phyloP scores from a whole-genome alignment of 2,888 invertebrate genomes.

The Rhodophaea formosa region DNA sequence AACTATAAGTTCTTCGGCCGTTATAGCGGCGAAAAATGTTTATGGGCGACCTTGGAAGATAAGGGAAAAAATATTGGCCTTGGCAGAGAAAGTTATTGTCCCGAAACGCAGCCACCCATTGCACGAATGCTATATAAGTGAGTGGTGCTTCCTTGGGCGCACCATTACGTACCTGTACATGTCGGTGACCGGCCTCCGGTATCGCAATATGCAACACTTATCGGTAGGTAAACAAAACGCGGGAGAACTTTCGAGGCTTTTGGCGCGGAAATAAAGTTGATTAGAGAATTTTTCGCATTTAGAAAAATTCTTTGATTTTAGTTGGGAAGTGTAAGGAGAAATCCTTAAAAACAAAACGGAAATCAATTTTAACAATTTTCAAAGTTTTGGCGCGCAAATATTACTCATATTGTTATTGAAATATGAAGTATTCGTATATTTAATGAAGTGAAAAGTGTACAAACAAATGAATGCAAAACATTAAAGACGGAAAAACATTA shows the following conservation, averaged over 20 bases:
- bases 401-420: too few relatives aligned
- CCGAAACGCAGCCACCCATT: conserved; percentile 58
- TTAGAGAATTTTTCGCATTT: too few relatives aligned
- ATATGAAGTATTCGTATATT: too few relatives aligned
- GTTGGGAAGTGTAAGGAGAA: too few relatives aligned
- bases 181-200: conserved; percentile 60
- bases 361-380: neutral
- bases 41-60: neutral
- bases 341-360: too few relatives aligned
- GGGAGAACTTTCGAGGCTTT: conserved; percentile 23
- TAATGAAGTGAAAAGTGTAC: too few relatives aligned
- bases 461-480: too few relatives aligned
- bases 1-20: too few relatives aligned
- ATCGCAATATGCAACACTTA: conserved; percentile 72
- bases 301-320: too few relatives aligned
- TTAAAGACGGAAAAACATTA: too few relatives aligned
- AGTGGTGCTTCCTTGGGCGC: conserved; percentile 59
- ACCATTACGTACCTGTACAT: conserved; percentile 65
- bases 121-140: conserved; percentile 73
- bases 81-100: conserved; percentile 68
- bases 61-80: conserved; percentile 37
- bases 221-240: conserved; percentile 67
- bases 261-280: conserved; percentile 32
- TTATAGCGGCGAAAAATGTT: too few relatives aligned
- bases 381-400: neutral